These are phyloP conservation scores for Ahaetulla prasina DNA, from an alignment of 2,113 vertebrate genomes.

Conservation along the genomic window DNA sequence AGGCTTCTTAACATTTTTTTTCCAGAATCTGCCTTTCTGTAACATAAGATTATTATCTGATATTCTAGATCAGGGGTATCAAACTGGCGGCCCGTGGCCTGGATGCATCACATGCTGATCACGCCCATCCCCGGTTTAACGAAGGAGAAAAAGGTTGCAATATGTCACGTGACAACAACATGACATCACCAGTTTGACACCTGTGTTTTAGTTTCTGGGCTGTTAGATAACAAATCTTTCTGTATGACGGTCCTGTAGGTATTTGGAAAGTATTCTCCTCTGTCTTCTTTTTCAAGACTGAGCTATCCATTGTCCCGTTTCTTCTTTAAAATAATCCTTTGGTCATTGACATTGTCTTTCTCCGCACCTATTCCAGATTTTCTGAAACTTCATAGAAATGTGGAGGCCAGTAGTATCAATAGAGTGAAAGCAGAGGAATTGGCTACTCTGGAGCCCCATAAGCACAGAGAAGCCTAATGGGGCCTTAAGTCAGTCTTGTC, in stretches of 20 bases:
- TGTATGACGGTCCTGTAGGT: not conserved
- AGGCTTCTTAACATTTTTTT: not conserved
- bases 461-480: not conserved
- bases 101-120: too few relatives aligned
- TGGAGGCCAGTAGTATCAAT: not conserved
- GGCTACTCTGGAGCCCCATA: not conserved
- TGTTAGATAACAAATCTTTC: not conserved
- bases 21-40: not conserved
- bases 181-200: too few relatives aligned
- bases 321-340: not conserved
- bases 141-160: fast-evolving
- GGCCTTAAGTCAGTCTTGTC: not conserved
- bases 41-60: not conserved
- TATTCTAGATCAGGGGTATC: not conserved
- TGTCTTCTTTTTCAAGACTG: not conserved
- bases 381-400: not conserved
- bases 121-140: too few relatives aligned
- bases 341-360: not conserved
- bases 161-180: too few relatives aligned
- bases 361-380: not conserved
- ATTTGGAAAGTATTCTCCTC: not conserved
- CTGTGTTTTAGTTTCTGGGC: not conserved
- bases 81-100: too few relatives aligned
- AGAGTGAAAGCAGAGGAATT: not conserved
- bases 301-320: not conserved